Percentiles rank a stretch among this genome's conserved stretches.
These are phyloP conservation scores for Onychostoma macrolepis DNA, from an alignment of 2,113 vertebrate species.

Conservation along the genomic window DNA sequence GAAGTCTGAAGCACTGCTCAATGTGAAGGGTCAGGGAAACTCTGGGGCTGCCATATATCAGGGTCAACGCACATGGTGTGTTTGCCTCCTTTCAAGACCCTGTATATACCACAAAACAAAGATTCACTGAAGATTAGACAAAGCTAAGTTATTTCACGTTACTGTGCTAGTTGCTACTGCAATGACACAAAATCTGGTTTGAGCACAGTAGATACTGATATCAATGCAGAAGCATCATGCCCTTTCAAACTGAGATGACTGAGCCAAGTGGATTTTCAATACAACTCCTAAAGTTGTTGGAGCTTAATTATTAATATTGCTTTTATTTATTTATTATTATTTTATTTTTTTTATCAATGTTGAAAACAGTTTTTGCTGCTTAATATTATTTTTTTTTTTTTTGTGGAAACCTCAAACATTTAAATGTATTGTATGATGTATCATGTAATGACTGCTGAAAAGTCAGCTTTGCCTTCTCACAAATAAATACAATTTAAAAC, in stretches of 20 bases:
- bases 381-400: too few relatives aligned
- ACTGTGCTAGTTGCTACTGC: background rate
- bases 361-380: background rate
- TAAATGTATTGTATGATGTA: too few relatives aligned
- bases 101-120: background rate
- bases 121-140: background rate
- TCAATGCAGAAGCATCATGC: background rate
- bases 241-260: background rate
- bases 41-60: background rate
- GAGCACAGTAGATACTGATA: background rate
- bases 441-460: too few relatives aligned
- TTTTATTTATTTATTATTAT: too few relatives aligned
- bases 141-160: constrained; percentile 3
- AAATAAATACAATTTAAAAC: too few relatives aligned
- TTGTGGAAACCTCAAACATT: too few relatives aligned
- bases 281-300: background rate
- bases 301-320: too few relatives aligned
- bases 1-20: background rate
- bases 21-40: background rate
- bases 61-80: background rate
- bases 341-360: background rate
- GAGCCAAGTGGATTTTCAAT: background rate
- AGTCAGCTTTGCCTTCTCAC: too few relatives aligned
- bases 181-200: constrained; percentile 2
- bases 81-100: background rate